phyloP scores from a whole-genome alignment of 2,113 vertebrate species.

The Chamaetylas fuelleborni region DNA sequence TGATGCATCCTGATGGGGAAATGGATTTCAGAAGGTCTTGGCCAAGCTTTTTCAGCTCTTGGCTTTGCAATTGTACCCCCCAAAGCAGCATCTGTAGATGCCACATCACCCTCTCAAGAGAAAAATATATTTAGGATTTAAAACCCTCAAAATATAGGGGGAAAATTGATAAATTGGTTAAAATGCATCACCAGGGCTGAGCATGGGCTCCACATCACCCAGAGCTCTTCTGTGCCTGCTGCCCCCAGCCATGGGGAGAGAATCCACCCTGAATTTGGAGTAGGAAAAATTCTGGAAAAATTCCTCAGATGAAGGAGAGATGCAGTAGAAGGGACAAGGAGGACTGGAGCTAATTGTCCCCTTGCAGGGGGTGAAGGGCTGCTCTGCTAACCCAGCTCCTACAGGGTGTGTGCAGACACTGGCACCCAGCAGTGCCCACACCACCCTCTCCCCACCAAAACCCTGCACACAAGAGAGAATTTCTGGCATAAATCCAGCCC shows the following conservation, averaged over 20 bases:
- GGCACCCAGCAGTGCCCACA: not conserved
- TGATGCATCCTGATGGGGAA: not conserved
- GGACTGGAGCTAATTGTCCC: not conserved
- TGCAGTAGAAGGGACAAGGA: not conserved
- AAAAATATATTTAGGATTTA: not conserved
- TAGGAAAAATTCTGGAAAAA: not conserved
- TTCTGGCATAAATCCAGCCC: not conserved
- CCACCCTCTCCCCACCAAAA: not conserved
- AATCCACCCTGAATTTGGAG: not conserved
- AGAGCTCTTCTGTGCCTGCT: not conserved
- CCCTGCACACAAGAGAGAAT: not conserved
- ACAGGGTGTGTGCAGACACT: not conserved
- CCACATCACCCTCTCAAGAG: not conserved
- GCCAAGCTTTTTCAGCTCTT: not conserved
- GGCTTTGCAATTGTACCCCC: not conserved
- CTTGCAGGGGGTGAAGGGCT: not conserved
- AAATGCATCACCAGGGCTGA: not conserved
- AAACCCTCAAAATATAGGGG: rapidly evolving
- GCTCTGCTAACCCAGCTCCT: not conserved
- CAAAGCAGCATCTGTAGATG: not conserved
- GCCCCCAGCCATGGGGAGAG: rapidly evolving
- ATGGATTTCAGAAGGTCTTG: not conserved
- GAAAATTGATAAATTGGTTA: not conserved
- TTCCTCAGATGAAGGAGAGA: not conserved
- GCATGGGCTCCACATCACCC: rapidly evolving